These are phyloP conservation scores for Molanna angustata DNA, from an alignment of 2,888 invertebrate genomes.

Conservation along the genomic window DNA sequence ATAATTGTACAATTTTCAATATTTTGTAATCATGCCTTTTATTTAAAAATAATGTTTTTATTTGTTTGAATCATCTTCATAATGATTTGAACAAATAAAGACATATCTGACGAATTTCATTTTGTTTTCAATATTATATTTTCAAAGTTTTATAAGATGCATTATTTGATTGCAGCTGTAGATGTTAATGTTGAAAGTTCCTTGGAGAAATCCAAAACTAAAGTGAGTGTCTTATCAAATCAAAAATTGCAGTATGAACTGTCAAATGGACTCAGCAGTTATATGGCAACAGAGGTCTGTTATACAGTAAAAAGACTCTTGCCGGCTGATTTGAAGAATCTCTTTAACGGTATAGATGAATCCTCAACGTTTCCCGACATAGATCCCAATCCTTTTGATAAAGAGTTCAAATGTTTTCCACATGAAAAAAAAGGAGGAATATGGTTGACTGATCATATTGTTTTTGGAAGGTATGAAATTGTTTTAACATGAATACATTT, in stretches of 20 bases:
- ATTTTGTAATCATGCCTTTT: too few species aligned
- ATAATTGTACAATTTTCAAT: too few species aligned
- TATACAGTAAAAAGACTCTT: conserved; percentile 81
- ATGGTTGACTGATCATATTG: conserved; percentile 76
- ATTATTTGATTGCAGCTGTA: conserved; percentile 45
- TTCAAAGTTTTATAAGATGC: too few species aligned
- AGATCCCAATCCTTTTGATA: conserved; percentile 69
- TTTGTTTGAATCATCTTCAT: conserved; percentile 1
- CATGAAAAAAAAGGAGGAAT: conserved; percentile 80
- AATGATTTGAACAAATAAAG: too few species aligned
- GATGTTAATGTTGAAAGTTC: conserved; percentile 35
- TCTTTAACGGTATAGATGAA: conserved; percentile 57
- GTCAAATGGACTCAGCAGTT: conserved; percentile 68
- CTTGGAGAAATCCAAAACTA: conserved; percentile 34
- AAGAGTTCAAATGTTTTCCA: conserved; percentile 56
- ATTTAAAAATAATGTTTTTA: conserved; percentile 6
- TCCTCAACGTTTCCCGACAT: conserved; percentile 46
- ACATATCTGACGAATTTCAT: too few species aligned
- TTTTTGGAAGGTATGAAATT: conserved; percentile 67
- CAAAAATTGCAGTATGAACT: conserved; percentile 56
- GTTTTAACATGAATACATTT: too few species aligned
- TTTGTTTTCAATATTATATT: too few species aligned
- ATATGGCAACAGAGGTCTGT: conserved; percentile 67
- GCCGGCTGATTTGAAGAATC: conserved; percentile 77
- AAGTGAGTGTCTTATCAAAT: conserved; percentile 40